Base-by-base conservation (phyloP, 2,113 vertebrate genomes). In the Gavia stellata region DNA sequence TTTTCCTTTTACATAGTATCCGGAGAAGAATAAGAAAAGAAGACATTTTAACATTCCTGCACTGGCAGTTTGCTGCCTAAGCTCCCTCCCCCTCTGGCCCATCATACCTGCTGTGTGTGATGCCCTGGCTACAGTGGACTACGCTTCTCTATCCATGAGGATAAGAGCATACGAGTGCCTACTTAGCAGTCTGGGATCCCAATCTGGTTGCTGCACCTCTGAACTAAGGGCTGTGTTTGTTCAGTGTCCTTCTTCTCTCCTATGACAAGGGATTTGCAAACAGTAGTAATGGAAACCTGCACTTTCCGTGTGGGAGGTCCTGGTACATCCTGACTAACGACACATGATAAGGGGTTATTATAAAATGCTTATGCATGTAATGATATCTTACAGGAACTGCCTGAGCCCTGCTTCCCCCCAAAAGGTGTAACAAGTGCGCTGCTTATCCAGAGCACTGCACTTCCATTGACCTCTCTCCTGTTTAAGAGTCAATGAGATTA, bases 281-380 rank as follows among this genome's bases (percentile, higher is more conserved):
- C 52, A 58, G 58, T 45, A 49, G 56, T 29, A 83, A 75, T 21
- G 67, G 91, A 83, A 90, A 90, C 28, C 49, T 56, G 45, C 18
- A 29, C 80, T 38, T 96, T 71, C 91, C 0, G 10, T 42, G 91
- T 87, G 91, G 91, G 94, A 95, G 67, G 77, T 49, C 61, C 81
- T 55, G 86, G 26, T 19, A 65, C 34, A 15, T 87, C 89, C 95
- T 95, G 89, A 80, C 67, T 26, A 62, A 34, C 0, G 9, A 71
- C 73, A 92, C 61, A 52, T 3, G 20, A 40, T 26, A 45, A 63
- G 56, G 75, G 80, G 21, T n/a, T 29, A 33, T 74, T 86, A n/a
- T 6, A 55, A 62, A 72, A 70, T 25, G 63, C 36, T 44, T 28
- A 7, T 17, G 40, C 59, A 21, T 10, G 38, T 53, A 36, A 8